Evolutionary conservation across 2,888 invertebrate species (phyloP).

Genomic region (Agelastica alni): DNA sequence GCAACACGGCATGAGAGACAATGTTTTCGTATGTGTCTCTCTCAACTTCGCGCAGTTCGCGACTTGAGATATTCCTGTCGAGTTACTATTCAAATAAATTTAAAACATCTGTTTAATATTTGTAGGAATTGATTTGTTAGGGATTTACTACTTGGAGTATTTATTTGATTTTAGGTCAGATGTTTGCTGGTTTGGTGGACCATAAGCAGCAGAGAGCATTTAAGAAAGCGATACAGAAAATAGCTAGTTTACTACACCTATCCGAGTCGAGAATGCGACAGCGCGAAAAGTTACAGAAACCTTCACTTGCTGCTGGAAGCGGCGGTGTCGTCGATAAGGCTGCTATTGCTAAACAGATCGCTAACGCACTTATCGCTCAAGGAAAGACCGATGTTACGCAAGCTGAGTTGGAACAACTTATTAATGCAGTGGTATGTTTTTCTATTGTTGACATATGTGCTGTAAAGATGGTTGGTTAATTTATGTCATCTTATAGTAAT

Average conservation of each 20-base stretch:
- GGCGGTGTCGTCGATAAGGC: constrained; percentile 78
- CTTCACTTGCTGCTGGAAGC: constrained; percentile 64
- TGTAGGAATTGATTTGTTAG: too few species aligned
- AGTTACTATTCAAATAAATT: too few species aligned
- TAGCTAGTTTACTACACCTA: constrained; percentile 73
- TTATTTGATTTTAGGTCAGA: constrained; percentile 32
- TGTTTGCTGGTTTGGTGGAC: constrained; percentile 56
- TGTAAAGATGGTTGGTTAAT: too few species aligned
- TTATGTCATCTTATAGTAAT: too few species aligned
- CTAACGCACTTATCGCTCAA: constrained; percentile 76
- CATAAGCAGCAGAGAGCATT: constrained; percentile 70
- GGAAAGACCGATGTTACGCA: constrained; percentile 81
- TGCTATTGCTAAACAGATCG: constrained; percentile 80
- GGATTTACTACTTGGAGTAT: too few species aligned
- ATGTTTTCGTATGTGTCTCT: too few species aligned
- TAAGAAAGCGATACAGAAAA: constrained; percentile 75
- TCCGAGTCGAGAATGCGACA: constrained; percentile 61
- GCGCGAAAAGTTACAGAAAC: constrained; percentile 45
- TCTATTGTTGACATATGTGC: too few species aligned
- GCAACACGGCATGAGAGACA: too few species aligned
- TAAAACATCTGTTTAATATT: too few species aligned
- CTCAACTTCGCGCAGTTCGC: too few species aligned
- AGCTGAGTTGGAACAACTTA: constrained; percentile 76
- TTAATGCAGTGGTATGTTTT: constrained; percentile 76
- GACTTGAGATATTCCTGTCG: too few species aligned